These are phyloP conservation scores for Ophioninae sp. DNA, from an alignment of 2,888 invertebrate genomes.

Conservation along the genomic window DNA sequence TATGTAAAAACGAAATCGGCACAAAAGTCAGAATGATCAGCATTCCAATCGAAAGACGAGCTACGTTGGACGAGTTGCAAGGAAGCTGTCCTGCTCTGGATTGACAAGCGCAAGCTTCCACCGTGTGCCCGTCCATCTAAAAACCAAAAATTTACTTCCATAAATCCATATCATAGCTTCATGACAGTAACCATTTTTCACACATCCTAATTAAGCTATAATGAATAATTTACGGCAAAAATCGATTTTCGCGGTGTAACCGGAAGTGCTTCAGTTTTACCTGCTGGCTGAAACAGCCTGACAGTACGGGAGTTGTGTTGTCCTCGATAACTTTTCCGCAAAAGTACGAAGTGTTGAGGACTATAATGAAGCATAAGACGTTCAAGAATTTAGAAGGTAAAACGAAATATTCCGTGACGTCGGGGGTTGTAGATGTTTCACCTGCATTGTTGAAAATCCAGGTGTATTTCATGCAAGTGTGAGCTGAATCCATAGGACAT, in stretches of 20 bases:
- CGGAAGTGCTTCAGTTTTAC: slow-evolving; percentile 61
- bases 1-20: slow-evolving; percentile 12
- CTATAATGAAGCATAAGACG: slow-evolving; percentile 58
- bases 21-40: slow-evolving; percentile 34
- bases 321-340: slow-evolving; percentile 76
- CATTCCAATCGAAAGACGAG: slow-evolving; percentile 17
- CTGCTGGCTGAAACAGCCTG: slow-evolving; percentile 72
- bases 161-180: background rate
- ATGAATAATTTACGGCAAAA: too few species aligned
- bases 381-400: background rate
- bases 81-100: slow-evolving; percentile 67
- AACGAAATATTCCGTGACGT: background rate
- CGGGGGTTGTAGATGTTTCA: slow-evolving; percentile 53
- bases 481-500: slow-evolving; percentile 67
- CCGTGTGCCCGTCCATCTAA: slow-evolving; percentile 69
- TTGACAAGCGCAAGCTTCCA: slow-evolving; percentile 74
- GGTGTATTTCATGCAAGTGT: slow-evolving; percentile 71
- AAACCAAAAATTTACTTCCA: slow-evolving; percentile 43
- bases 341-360: slow-evolving; percentile 72
- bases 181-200: too few species aligned
- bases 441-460: slow-evolving; percentile 69
- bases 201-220: too few species aligned
- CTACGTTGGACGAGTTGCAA: slow-evolving; percentile 71
- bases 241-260: too few species aligned
- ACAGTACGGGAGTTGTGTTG: slow-evolving; percentile 64